Conservation (phyloP, 1,140 invertebrate genomes). For the Temnothorax curvispinosus region DNA sequence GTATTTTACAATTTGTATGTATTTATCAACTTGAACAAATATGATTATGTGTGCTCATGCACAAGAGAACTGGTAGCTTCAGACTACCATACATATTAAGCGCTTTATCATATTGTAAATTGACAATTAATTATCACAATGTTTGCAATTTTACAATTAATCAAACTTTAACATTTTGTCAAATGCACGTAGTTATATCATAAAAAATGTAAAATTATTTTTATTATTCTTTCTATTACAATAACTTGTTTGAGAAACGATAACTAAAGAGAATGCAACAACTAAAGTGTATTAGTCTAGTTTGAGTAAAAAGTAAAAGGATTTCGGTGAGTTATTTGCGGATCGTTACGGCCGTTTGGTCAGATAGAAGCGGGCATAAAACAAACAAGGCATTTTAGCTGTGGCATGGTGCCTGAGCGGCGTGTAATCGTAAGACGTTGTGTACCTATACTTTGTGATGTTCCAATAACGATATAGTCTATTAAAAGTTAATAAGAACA, state of each 20-base stretch:
- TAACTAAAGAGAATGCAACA: not conserved
- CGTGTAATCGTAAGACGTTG: not conserved
- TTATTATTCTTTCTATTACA: not conserved
- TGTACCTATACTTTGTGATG: not conserved
- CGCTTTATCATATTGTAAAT: not conserved
- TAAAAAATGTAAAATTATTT: conserved; percentile 2
- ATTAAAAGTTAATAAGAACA: not conserved
- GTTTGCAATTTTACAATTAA: not conserved
- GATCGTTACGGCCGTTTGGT: conserved; percentile 8
- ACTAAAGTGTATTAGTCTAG: not conserved
- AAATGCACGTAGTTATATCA: not conserved
- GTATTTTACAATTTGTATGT: not conserved
- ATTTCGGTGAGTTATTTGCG: conserved; percentile 27
- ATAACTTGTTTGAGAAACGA: not conserved
- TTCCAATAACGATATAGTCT: conserved; percentile 4
- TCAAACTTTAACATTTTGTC: not conserved
- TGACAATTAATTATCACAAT: not conserved
- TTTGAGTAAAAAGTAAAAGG: conserved; percentile 6
- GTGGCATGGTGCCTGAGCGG: not conserved
- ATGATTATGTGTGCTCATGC: not conserved
- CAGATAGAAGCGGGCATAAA: not conserved
- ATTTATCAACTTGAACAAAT: not conserved
- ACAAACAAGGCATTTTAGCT: conserved; percentile 32
- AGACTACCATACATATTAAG: not conserved
- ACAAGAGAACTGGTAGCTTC: not conserved